Evolutionary conservation across 1,140 invertebrate species (phyloP).

Genomic region (Phortica variegata): DNA sequence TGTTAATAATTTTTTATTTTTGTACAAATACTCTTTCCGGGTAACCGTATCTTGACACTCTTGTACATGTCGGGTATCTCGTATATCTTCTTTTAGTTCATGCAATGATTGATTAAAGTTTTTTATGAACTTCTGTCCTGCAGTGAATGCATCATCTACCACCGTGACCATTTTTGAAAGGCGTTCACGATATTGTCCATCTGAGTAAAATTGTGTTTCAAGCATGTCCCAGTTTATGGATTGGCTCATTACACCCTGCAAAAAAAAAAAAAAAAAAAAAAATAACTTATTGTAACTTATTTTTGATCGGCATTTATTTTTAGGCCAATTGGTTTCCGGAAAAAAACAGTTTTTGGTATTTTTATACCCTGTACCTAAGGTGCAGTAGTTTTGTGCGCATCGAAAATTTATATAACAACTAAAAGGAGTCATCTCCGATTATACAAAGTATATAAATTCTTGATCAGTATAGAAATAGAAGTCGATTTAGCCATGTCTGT

Average conservation of each 20-base stretch:
- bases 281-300: neutral
- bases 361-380: no score
- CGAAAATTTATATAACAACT: no score
- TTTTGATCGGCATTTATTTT: no score
- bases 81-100: constrained; percentile 47
- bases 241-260: constrained; percentile 88
- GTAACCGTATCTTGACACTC: constrained; percentile 17
- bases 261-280: constrained; percentile 13
- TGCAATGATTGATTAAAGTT: constrained; percentile 67
- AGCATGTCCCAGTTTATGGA: constrained; percentile 93
- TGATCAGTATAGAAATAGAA: no score
- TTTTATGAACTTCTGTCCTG: constrained; percentile 79
- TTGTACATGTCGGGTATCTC: constrained; percentile 45
- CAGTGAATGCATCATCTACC: constrained; percentile 72
- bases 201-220: constrained; percentile 85
- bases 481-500: no score
- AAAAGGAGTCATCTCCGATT: no score
- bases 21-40: no score
- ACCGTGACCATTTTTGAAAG: constrained; percentile 78
- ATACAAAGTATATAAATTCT: no score
- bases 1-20: constrained; percentile 8
- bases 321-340: no score
- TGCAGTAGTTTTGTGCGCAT: no score
- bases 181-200: constrained; percentile 78
- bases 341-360: no score